A percentile compares a stretch with the other conserved stretches of the same genome.
Conservation (phyloP, 2,888 invertebrate genomes). For the Girardia tigrina region DNA sequence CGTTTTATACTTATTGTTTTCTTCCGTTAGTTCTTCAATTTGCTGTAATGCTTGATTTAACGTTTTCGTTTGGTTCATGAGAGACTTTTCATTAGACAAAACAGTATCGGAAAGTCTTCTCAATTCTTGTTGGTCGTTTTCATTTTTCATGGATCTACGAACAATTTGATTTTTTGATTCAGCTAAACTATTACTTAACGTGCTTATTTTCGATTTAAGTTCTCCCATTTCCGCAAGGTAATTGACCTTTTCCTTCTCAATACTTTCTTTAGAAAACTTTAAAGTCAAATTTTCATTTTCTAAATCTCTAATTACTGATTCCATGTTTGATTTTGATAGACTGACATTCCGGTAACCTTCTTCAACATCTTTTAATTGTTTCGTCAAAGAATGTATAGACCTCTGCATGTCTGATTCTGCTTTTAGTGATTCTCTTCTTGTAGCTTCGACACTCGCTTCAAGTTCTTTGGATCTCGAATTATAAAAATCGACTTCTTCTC, state of each 20-base stretch:
- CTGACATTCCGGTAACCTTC: not conserved
- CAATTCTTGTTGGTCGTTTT: not conserved
- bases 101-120: not conserved
- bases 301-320: not conserved
- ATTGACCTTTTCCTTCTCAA: not conserved
- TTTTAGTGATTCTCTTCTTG: not conserved
- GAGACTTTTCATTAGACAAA: not conserved
- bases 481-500: not conserved
- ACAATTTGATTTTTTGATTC: conserved; percentile 5
- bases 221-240: not conserved
- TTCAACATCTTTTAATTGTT: not conserved
- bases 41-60: not conserved
- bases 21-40: not conserved
- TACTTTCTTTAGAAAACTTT: conserved; percentile 6
- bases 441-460: not conserved
- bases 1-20: not conserved
- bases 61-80: not conserved
- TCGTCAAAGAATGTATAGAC: not conserved
- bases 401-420: not conserved
- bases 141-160: not conserved
- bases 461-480: not conserved
- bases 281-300: conserved; percentile 1
- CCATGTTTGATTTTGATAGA: not conserved
- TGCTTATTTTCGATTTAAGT: not conserved
- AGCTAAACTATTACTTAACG: not conserved